A percentile compares a stretch with the other conserved stretches of the same genome.
Conservation (phyloP, 2,888 invertebrate species). For the Xylophagus ater region DNA sequence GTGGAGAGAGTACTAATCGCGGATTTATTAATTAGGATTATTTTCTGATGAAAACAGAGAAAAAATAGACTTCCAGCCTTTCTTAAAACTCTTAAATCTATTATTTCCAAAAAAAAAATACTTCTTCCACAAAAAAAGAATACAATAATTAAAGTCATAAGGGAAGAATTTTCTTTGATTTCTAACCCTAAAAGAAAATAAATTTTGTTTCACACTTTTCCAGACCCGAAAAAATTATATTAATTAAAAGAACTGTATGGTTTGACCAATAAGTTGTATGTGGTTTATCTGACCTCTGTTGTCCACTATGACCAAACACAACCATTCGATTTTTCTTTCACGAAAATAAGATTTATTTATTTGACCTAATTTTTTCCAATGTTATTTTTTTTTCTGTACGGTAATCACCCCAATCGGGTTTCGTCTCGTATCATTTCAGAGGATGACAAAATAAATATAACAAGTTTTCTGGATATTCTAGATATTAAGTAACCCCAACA, state of each 20-base stretch:
- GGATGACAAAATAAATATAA: slow-evolving; percentile 10
- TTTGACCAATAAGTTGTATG: background rate
- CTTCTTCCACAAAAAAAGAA: too few species aligned
- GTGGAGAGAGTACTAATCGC: too few species aligned
- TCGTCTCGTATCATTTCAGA: background rate
- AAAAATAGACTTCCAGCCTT: too few species aligned
- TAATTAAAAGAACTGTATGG: slow-evolving; percentile 21
- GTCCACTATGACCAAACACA: background rate
- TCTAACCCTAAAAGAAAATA: background rate
- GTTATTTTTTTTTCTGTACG: background rate
- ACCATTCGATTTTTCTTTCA: slow-evolving; percentile 15
- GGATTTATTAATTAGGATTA: too few species aligned
- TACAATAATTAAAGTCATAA: too few species aligned
- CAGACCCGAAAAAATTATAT: slow-evolving; percentile 19
- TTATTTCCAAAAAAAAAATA: too few species aligned
- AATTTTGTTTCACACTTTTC: slow-evolving; percentile 12
- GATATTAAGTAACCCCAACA: slow-evolving; percentile 12
- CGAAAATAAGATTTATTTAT: slow-evolving; percentile 22
- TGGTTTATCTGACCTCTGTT: slow-evolving; percentile 6
- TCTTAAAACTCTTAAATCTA: too few species aligned
- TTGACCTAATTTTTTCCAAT: slow-evolving; percentile 22
- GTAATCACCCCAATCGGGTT: slow-evolving; percentile 1
- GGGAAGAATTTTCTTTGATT: too few species aligned
- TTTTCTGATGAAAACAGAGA: too few species aligned
- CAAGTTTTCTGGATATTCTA: slow-evolving; percentile 14